A percentile compares a stretch with the other conserved stretches of the same genome.
Conservation (phyloP, 2,113 vertebrate genomes). For the Fulmarus glacialis region DNA sequence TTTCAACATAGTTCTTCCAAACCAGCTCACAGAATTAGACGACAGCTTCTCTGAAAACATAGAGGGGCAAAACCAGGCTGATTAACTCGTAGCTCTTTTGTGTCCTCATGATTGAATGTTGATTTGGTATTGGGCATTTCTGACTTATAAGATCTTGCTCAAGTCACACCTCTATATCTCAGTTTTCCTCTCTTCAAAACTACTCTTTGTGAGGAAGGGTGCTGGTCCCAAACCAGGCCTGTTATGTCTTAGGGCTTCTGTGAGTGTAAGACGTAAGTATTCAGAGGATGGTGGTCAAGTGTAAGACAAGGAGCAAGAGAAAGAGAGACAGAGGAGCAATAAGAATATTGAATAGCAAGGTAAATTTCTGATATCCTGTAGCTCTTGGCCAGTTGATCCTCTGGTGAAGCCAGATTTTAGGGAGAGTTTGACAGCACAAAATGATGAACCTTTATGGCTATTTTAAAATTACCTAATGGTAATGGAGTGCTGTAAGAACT, state of each 20-base stretch:
- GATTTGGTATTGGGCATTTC: neutral
- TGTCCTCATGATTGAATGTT: neutral
- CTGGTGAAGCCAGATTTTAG: neutral
- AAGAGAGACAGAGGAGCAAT: neutral
- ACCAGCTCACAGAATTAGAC: neutral
- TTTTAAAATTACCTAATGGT: neutral
- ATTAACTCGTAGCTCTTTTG: neutral
- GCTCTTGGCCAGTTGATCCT: neutral
- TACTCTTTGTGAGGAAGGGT: neutral
- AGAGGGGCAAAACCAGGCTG: neutral
- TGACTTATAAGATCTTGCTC: neutral
- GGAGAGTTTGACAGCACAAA: neutral
- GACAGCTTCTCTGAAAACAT: neutral
- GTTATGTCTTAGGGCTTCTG: neutral
- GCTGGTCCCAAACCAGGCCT: neutral
- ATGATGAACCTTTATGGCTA: neutral
- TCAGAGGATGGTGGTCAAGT: fast-evolving
- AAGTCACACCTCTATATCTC: neutral
- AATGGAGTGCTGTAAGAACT: neutral
- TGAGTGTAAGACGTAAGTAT: neutral
- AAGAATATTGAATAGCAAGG: neutral
- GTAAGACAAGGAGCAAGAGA: neutral
- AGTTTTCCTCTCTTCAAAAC: neutral
- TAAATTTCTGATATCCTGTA: neutral
- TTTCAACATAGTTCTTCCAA: neutral